A percentile compares a stretch with the other conserved stretches of the same genome.
Evolutionary conservation across 1,140 invertebrate species (phyloP).

Genomic region (Mesaphorura yosii): DNA sequence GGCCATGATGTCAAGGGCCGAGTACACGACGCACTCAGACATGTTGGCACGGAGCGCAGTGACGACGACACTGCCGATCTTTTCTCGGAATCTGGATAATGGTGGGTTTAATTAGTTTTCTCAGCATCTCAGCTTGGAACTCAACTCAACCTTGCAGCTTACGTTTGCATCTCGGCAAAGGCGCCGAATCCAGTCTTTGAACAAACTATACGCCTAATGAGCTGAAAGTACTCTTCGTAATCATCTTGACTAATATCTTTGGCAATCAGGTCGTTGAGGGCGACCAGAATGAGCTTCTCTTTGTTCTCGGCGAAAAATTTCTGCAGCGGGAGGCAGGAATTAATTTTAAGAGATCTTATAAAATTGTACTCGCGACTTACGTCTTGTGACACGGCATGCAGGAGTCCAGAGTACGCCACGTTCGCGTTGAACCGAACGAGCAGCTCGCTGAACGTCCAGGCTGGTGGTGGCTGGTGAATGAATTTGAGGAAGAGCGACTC

Average conservation of each 20-base stretch:
- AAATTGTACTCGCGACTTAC: conserved; percentile 46
- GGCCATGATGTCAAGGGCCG: conserved; percentile 92
- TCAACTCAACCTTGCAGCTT: conserved; percentile 28
- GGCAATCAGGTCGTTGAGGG: conserved; percentile 60
- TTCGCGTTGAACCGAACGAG: conserved; percentile 93
- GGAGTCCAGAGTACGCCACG: conserved; percentile 90
- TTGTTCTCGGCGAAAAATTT: conserved; percentile 97
- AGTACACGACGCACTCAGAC: conserved; percentile 82
- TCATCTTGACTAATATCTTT: conserved; percentile 53
- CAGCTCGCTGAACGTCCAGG: conserved; percentile 43
- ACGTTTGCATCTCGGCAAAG: conserved; percentile 82
- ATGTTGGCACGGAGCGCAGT: conserved; percentile 62
- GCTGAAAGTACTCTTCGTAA: conserved; percentile 84
- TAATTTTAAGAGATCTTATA: not conserved
- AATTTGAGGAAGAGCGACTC: conserved; percentile 78
- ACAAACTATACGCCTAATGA: conserved; percentile 78
- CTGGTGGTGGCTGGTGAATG: conserved; percentile 57
- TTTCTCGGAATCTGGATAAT: conserved; percentile 88
- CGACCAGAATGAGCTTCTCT: conserved; percentile 82
- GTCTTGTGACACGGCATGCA: conserved; percentile 91
- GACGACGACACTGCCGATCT: conserved; percentile 81
- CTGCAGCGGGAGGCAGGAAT: conserved; percentile 41
- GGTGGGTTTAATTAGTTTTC: too few species aligned
- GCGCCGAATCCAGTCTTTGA: conserved; percentile 95
- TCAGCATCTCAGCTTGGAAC: too few species aligned